Evolutionary conservation across 2,888 invertebrate species (phyloP).

Genomic region (Lottia scabra): DNA sequence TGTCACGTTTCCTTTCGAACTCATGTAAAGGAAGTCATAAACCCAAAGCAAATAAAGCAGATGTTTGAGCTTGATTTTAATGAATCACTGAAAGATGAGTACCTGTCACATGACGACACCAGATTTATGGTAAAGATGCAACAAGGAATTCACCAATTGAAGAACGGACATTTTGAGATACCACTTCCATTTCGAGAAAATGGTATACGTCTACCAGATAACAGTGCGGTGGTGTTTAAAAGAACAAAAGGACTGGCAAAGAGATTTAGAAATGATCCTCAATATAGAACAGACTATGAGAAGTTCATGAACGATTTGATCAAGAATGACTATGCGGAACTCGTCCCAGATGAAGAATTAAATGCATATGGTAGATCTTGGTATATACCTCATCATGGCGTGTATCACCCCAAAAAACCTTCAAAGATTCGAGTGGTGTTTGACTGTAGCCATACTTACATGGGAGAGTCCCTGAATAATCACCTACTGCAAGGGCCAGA

Average conservation of each 20-base stretch:
- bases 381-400: slow-evolving; percentile 36
- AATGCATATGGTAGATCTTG: slow-evolving; percentile 19
- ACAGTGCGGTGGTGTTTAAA: slow-evolving; percentile 8
- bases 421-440: slow-evolving; percentile 31
- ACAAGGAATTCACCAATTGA: not conserved
- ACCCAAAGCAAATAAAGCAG: not conserved
- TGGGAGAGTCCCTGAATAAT: slow-evolving; percentile 32
- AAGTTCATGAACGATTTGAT: slow-evolving; percentile 25
- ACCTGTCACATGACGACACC: slow-evolving; percentile 8
- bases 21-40: not conserved
- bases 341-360: slow-evolving; percentile 10
- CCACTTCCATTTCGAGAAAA: slow-evolving; percentile 13
- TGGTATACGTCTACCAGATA: slow-evolving; percentile 15
- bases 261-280: slow-evolving; percentile 2
- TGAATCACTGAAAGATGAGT: not conserved
- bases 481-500: slow-evolving; percentile 37
- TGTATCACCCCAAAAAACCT: no score
- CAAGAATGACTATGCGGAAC: slow-evolving; percentile 18
- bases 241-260: slow-evolving; percentile 4
- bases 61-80: not conserved
- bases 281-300: slow-evolving; percentile 11
- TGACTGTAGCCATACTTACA: slow-evolving; percentile 27
- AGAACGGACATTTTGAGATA: slow-evolving; percentile 19
- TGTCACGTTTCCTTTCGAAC: slow-evolving; percentile 5
- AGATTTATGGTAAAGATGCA: slow-evolving; percentile 11